Conservation (phyloP, 2,113 vertebrate species). For the Chamaetylas fuelleborni region DNA sequence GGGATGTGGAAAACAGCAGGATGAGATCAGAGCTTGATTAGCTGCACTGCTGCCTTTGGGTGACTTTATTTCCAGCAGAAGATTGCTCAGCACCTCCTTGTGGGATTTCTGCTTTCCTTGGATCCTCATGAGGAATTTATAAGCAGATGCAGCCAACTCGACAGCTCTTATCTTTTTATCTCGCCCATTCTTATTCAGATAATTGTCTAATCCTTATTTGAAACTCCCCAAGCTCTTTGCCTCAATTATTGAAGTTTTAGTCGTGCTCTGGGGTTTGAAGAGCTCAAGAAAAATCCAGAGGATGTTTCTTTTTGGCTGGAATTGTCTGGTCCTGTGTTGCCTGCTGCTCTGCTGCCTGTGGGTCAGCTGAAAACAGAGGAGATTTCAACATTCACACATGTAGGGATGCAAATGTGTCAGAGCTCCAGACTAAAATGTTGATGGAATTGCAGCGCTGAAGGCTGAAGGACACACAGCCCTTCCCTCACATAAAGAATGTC, state of each 20-base stretch:
- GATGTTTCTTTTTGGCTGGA: background rate
- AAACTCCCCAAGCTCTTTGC: conserved; percentile 14
- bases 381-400: background rate
- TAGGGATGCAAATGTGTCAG: background rate
- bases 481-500: background rate
- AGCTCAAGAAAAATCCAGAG: background rate
- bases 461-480: background rate
- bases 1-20: background rate
- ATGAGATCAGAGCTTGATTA: background rate
- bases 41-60: background rate
- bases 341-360: background rate
- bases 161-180: background rate
- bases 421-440: background rate
- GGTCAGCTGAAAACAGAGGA: background rate
- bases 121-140: background rate
- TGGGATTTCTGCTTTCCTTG: background rate
- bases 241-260: background rate
- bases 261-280: background rate
- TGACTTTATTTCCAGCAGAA: background rate
- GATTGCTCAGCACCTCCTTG: background rate
- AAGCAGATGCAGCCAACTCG: background rate
- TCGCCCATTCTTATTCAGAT: background rate
- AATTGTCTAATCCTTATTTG: conserved; percentile 11
- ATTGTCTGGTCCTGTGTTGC: background rate
- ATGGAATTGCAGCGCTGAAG: background rate